phyloP scores from a whole-genome alignment of 1,140 invertebrate species.

The Coenobita brevimanus region DNA sequence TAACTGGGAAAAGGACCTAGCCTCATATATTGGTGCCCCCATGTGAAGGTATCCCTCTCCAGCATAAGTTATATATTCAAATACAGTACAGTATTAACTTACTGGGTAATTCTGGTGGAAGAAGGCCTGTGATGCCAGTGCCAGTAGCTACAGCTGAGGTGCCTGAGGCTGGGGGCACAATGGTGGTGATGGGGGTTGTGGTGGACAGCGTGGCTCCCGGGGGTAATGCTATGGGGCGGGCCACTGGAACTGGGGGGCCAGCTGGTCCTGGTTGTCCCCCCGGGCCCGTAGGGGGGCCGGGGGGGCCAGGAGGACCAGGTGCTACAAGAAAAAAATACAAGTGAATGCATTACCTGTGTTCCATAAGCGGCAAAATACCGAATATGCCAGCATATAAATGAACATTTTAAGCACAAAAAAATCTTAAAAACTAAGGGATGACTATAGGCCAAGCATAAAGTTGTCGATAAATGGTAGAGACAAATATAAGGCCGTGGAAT shows the following conservation, averaged over 20 bases:
- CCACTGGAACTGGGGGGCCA: slow-evolving; percentile 69
- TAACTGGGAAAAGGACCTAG: too few relatives aligned
- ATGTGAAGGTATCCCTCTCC: neutral
- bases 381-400: too few relatives aligned
- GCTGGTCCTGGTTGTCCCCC: slow-evolving; percentile 73
- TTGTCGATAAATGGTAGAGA: too few relatives aligned
- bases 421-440: too few relatives aligned
- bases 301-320: slow-evolving; percentile 73
- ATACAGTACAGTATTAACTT: slow-evolving; percentile 30
- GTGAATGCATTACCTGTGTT: too few relatives aligned
- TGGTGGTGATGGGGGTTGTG: slow-evolving; percentile 66
- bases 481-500: too few relatives aligned
- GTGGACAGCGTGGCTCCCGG: slow-evolving; percentile 55
- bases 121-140: slow-evolving; percentile 66
- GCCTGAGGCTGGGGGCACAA: slow-evolving; percentile 74
- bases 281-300: slow-evolving; percentile 72
- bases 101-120: slow-evolving; percentile 75
- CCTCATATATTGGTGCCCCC: too few relatives aligned
- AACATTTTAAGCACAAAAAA: too few relatives aligned
- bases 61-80: neutral
- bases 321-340: slow-evolving; percentile 71
- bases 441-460: too few relatives aligned
- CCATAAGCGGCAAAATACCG: too few relatives aligned
- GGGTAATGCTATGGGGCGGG: slow-evolving; percentile 58
- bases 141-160: slow-evolving; percentile 76